phyloP scores from a whole-genome alignment of 2,113 vertebrate genomes.

The Atherinomorus stipes region DNA sequence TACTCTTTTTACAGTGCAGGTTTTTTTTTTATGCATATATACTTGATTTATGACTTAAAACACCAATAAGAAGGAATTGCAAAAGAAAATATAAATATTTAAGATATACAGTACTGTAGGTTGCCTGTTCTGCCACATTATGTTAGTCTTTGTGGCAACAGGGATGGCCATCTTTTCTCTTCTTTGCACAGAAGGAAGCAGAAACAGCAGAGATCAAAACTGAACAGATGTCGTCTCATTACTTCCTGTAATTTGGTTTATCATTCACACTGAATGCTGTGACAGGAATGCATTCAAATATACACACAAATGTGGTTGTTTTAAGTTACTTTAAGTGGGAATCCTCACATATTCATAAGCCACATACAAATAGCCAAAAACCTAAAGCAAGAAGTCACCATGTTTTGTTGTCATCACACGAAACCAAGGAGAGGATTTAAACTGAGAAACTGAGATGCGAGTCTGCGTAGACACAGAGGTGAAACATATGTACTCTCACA shows the following conservation, averaged over 20 bases:
- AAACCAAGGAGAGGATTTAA: slow-evolving; percentile 19
- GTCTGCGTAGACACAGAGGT: slow-evolving; percentile 28
- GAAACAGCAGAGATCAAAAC: slow-evolving; percentile 69
- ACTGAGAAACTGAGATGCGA: slow-evolving; percentile 19
- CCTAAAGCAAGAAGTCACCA: slow-evolving; percentile 7
- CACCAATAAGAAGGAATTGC: background rate
- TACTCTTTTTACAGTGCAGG: too few species aligned
- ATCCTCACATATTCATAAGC: background rate
- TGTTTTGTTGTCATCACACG: slow-evolving; percentile 12
- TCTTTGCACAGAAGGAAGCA: slow-evolving; percentile 23
- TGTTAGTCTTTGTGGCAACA: slow-evolving; percentile 34
- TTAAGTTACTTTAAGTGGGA: background rate
- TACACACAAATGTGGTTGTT: slow-evolving; percentile 8
- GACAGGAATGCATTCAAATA: slow-evolving; percentile 8
- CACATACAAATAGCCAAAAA: background rate
- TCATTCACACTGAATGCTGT: background rate
- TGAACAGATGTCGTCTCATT: slow-evolving; percentile 73
- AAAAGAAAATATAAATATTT: background rate
- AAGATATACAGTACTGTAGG: too few species aligned
- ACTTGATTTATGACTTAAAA: background rate
- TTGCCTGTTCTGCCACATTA: slow-evolving; percentile 32
- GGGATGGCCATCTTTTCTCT: slow-evolving; percentile 34
- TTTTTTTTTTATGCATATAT: too few species aligned
- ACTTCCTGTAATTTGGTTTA: slow-evolving; percentile 78
- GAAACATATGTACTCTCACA: slow-evolving; percentile 45